Evolutionary conservation across 2,888 invertebrate genomes (phyloP).

Genomic region (Neoascia interrupta): DNA sequence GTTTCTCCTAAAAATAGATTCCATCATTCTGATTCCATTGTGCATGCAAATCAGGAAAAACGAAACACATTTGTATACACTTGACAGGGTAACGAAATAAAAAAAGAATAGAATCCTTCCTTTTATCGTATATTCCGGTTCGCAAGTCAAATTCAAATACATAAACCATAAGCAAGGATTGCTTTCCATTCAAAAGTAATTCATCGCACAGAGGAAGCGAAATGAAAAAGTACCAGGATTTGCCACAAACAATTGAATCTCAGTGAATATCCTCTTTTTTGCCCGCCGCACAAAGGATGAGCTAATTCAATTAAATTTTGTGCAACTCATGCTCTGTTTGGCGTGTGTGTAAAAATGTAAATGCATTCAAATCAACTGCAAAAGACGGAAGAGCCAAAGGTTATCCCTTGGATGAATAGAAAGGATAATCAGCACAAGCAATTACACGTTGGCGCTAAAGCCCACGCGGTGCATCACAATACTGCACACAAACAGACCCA

Average conservation of each 20-base stretch:
- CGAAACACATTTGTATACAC: too few relatives aligned
- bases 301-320: constrained; percentile 53
- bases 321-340: constrained; percentile 5
- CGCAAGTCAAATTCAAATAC: constrained; percentile 32
- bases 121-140: constrained; percentile 19
- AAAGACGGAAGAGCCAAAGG: not conserved
- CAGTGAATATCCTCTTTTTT: constrained; percentile 32
- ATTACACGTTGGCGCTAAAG: constrained; percentile 57
- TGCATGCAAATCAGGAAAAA: constrained; percentile 33
- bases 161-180: too few relatives aligned
- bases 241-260: constrained; percentile 61
- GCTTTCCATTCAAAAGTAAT: constrained; percentile 31
- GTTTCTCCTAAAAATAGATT: constrained; percentile 36
- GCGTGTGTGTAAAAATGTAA: not conserved
- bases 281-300: constrained; percentile 16
- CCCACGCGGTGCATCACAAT: too few relatives aligned
- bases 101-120: not conserved
- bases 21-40: constrained; percentile 51
- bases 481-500: not conserved
- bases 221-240: constrained; percentile 21
- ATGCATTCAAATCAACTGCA: constrained; percentile 1
- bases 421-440: constrained; percentile 28
- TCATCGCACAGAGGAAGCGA: constrained; percentile 1
- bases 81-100: too few relatives aligned
- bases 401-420: constrained; percentile 8